Evolutionary conservation across 2,888 invertebrate genomes (phyloP).

Genomic region (Phragmatobia fuliginosa): DNA sequence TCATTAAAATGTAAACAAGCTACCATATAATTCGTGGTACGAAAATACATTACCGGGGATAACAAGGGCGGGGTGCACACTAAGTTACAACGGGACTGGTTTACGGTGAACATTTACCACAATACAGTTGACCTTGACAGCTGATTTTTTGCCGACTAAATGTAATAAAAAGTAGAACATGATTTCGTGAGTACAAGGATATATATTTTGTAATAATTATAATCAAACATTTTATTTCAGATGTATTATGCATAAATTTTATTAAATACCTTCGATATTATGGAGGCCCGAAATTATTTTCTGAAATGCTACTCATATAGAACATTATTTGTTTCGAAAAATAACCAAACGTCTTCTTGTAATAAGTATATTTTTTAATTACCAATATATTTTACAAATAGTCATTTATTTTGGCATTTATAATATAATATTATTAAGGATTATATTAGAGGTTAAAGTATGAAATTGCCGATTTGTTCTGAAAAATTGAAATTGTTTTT

Average conservation of each 20-base stretch:
- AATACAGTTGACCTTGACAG: slow-evolving; percentile 62
- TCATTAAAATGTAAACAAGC: slow-evolving; percentile 81
- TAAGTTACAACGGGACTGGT: slow-evolving; percentile 59
- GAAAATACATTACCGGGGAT: slow-evolving; percentile 70
- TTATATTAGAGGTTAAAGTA: too few relatives aligned
- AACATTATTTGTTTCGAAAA: too few relatives aligned
- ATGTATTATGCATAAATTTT: not conserved
- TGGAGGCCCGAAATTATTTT: too few relatives aligned
- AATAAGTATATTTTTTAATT: too few relatives aligned
- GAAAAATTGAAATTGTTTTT: too few relatives aligned
- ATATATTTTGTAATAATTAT: not conserved
- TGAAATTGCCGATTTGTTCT: too few relatives aligned
- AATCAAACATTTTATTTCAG: slow-evolving; percentile 12
- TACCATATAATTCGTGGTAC: slow-evolving; percentile 71
- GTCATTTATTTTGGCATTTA: too few relatives aligned
- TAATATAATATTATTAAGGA: too few relatives aligned
- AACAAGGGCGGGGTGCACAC: slow-evolving; percentile 52
- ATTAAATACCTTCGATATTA: too few relatives aligned
- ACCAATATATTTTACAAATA: too few relatives aligned
- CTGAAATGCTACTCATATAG: too few relatives aligned
- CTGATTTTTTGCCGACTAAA: slow-evolving; percentile 54
- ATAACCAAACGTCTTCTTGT: too few relatives aligned
- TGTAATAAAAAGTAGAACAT: slow-evolving; percentile 49
- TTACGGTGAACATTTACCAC: slow-evolving; percentile 71
- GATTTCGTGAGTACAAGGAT: slow-evolving; percentile 33